Base-by-base conservation (phyloP, 2,797 vertebrate genomes). In the Sparus aurata region DNA sequence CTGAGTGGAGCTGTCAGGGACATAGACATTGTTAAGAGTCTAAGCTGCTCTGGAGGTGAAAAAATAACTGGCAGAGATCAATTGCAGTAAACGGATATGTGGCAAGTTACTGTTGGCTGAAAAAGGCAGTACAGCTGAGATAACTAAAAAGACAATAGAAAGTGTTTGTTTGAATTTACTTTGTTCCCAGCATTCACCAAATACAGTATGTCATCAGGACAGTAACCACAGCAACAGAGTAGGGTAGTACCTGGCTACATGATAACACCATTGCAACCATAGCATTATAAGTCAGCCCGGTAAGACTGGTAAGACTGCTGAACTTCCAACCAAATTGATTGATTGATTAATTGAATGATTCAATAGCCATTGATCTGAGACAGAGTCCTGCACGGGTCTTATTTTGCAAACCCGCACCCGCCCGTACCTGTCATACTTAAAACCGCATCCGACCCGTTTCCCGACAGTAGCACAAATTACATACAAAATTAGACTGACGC, bases 31-130 rank as follows among this genome's bases (percentile, higher is more conserved):
- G 34, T 38, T 65, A 49, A 52, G 65, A 64, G 75, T 58, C 34
- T 71, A 68, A 86, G 75, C 54, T 12, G 12, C 79, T 69, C 65
- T 86, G 69, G 83, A 87, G 78, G 75, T 79, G 69, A 18, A 79
- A 38, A 75, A 41, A 12, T 5, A 22, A 79, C 61, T 75, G 47
- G 74, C 54, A 66, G 27, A 75, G 54, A 58, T 46, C 2, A 27
- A 25, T 0, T 18, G 23, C 0, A 53, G 41, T 13, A 47, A 63
- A 65, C 53, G 65, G 18, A 52, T 62, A 68, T 58, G 41, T 59
- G 16, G 18, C 46, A 5, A 22, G 7, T 25, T 50, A 6, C 12
- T 63, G 57, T 2, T 23, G 38, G 27, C 25, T 45, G 18, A 54
- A 60, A 49, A 49, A 2, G 18, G 2, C 12, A 49, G 17, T 34